Evolutionary conservation across 2,113 vertebrate species (phyloP).

Genomic region (Lophius piscatorius): DNA sequence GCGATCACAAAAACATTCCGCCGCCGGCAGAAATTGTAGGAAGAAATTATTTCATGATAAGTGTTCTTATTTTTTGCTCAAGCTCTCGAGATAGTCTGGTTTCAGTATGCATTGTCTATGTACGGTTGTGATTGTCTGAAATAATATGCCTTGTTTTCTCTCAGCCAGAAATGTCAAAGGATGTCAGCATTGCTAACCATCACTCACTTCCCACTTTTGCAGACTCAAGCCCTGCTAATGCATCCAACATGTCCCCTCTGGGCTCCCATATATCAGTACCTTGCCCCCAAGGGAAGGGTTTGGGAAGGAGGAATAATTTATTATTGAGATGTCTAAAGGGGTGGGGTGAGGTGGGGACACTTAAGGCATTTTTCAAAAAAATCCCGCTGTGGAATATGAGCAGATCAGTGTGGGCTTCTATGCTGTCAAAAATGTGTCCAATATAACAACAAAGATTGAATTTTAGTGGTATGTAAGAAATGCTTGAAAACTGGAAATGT

Average conservation of each 20-base stretch:
- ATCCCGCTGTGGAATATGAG: background rate
- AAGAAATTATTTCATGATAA: constrained; percentile 49
- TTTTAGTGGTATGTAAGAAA: too few relatives aligned
- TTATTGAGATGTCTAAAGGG: constrained; percentile 73
- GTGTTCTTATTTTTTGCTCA: constrained; percentile 13
- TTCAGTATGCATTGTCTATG: constrained; percentile 32
- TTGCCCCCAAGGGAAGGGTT: constrained; percentile 59
- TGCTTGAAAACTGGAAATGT: too few relatives aligned
- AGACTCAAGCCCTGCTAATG: constrained; percentile 56
- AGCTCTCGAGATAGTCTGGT: constrained; percentile 22
- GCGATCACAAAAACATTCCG: constrained; percentile 77
- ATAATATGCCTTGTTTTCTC: constrained; percentile 54
- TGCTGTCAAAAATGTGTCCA: background rate
- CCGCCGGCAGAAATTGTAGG: constrained; percentile 60
- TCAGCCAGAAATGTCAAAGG: constrained; percentile 59
- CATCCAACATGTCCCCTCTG: constrained; percentile 60
- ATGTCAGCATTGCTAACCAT: constrained; percentile 50
- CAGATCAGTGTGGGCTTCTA: background rate
- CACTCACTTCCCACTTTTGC: constrained; percentile 62
- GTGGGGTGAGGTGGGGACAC: constrained; percentile 39
- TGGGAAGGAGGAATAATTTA: constrained; percentile 67
- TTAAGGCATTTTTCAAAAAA: constrained; percentile 43
- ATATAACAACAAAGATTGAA: too few relatives aligned
- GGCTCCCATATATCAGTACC: constrained; percentile 76
- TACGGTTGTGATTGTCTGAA: constrained; percentile 25